These are phyloP conservation scores for Parazoanthus darwini DNA, from an alignment of 92 coral and sea anemone genomes.

Conservation along the genomic window DNA sequence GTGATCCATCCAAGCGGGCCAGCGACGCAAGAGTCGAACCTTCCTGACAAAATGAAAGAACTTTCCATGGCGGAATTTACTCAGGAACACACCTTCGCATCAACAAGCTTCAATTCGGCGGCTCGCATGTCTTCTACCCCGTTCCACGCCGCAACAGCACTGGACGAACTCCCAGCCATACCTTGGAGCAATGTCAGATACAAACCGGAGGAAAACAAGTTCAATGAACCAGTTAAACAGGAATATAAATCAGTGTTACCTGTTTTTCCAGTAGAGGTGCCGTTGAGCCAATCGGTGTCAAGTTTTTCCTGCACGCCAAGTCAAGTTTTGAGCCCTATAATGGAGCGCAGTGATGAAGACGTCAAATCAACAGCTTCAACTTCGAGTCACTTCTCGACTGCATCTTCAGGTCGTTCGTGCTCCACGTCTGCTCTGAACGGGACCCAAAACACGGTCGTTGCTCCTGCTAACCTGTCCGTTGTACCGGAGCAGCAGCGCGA, in stretches of 20 bases:
- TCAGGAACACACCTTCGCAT: conserved; percentile 57
- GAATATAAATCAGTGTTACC: conserved; percentile 14
- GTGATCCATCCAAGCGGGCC: conserved; percentile 7
- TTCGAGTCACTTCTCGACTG: conserved; percentile 66
- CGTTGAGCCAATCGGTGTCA: conserved; percentile 25
- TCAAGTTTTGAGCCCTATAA: conserved; percentile 84
- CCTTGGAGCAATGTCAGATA: conserved; percentile 81
- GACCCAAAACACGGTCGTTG: conserved; percentile 50
- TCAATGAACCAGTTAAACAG: conserved; percentile 25
- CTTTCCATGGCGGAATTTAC: conserved; percentile 59
- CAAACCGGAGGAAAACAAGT: conserved; percentile 42
- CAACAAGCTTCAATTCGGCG: conserved; percentile 64
- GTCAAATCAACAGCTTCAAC: conserved; percentile 53
- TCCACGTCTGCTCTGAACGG: conserved; percentile 47
- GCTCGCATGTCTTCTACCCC: conserved; percentile 93
- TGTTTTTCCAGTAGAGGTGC: conserved; percentile 13
- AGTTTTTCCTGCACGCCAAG: conserved; percentile 80
- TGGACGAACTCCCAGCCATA: conserved; percentile 60
- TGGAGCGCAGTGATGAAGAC: conserved; percentile 94
- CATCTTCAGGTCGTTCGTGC: conserved; percentile 53
- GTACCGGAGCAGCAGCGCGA: conserved; percentile 43
- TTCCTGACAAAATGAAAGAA: conserved; percentile 51
- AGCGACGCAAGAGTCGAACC: conserved; percentile 6
- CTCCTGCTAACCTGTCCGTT: conserved; percentile 20
- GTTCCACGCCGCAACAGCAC: conserved; percentile 59